phyloP scores from a whole-genome alignment of 2,797 vertebrate species.

The Sarcoramphus papa region DNA sequence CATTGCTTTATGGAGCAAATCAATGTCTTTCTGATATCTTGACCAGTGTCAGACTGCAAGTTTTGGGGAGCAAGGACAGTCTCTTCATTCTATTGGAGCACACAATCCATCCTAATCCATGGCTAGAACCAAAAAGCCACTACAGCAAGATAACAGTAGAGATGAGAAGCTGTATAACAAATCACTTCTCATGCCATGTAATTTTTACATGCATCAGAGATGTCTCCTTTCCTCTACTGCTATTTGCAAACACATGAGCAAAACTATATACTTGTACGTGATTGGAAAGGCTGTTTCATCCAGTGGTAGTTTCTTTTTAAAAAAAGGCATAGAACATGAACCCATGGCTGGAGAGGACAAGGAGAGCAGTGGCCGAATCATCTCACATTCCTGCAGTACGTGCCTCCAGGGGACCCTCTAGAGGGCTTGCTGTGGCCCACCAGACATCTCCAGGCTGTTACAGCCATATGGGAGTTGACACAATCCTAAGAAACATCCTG shows the following conservation, averaged over 20 bases:
- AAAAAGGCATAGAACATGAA: neutral
- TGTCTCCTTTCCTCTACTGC: neutral
- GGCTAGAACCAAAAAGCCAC: neutral
- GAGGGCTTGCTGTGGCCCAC: neutral
- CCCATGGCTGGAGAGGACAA: neutral
- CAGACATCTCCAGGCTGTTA: neutral
- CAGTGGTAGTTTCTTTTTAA: neutral
- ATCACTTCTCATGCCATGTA: fast-evolving
- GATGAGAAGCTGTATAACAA: neutral
- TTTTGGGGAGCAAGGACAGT: neutral
- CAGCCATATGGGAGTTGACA: neutral
- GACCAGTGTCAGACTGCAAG: neutral
- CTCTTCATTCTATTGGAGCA: neutral
- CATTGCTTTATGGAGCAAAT: neutral
- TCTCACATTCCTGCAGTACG: neutral
- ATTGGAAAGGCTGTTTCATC: neutral
- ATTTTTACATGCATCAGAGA: neutral
- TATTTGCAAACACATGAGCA: neutral
- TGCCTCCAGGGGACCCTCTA: neutral
- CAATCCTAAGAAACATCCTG: neutral
- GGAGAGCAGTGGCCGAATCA: neutral
- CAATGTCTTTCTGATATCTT: neutral
- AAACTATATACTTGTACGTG: neutral
- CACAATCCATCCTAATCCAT: neutral
- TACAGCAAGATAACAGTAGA: neutral